Evolutionary conservation across 2,888 invertebrate species (phyloP), one percentile per base, ranked within the genome.

Genomic region (Esperia sulphurella): DNA sequence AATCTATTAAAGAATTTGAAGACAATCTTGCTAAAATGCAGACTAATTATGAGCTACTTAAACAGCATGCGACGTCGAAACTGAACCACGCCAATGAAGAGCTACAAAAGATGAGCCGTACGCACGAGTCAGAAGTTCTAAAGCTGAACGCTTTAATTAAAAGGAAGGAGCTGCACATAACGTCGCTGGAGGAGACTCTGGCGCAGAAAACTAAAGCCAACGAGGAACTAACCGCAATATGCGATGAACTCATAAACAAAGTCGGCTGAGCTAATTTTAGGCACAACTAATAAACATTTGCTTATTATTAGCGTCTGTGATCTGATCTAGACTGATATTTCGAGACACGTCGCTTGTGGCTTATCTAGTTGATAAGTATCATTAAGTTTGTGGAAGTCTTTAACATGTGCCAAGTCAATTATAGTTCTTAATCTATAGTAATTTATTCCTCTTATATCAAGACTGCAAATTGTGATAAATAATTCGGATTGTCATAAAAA

Each of bases 161-260:
- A 75, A 95, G 97, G 71, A 93, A 96, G 61, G 98, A 98, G 71
- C 92, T 98, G 58, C 95, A 95, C 61, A 93, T 94, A 46, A 93
- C 93, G 53, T 95, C 97, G 3, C 83, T 97, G 46, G 94, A 96
- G 68, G 95, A 95, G 68, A 92, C 95, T 43, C 89, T 98, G 38
- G 93, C 95, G 55, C 97, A 97, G 75, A 98, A 97, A 87, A 92
- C 92, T 1, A 95, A 95, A 78, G 98, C 98, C 73, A 97, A 97
- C 74, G 92, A 94, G 61, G 97, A 97, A 79, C 88, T 98, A 63
- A 94, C 97, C 44, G 94, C 95, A 64, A 95, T 98, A 69, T 96
- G 97, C 90, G 98, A 98, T 90, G 98, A 98, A 86, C 93, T 98
- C 51, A 97, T 98, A 69, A 91, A 91, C 63, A 90, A 87, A 80